A percentile compares a stretch with the other conserved stretches of the same genome.
Conservation (phyloP, 2,888 invertebrate species). For the Trissolcus brochymenae region DNA sequence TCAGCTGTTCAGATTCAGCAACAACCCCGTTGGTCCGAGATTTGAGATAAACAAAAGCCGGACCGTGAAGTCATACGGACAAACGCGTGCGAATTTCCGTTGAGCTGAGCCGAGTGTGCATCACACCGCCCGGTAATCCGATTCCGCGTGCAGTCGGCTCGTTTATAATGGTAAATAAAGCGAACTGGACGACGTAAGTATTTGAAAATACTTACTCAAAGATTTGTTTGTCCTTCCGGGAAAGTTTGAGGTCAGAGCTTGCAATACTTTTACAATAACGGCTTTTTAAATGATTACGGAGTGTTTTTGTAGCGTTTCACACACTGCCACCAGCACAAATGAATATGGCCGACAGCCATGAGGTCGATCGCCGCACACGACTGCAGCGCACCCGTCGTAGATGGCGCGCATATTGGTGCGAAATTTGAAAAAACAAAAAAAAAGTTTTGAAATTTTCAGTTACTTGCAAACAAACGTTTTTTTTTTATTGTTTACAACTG, state of each 20-base stretch:
- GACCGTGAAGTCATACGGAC: background rate
- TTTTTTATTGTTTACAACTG: no score
- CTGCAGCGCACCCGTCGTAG: background rate
- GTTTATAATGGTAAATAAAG: conserved; percentile 12
- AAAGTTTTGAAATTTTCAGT: no score
- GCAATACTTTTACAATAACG: background rate
- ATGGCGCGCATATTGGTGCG: background rate
- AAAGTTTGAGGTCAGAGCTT: background rate
- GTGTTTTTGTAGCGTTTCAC: background rate
- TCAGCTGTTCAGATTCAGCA: no score
- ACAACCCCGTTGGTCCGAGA: background rate
- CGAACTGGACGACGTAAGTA: background rate
- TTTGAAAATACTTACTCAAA: background rate
- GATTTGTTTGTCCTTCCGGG: background rate
- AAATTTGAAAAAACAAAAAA: background rate
- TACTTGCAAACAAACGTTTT: no score
- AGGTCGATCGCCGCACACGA: conserved; percentile 2
- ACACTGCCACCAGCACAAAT: conserved; percentile 2
- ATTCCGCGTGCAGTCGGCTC: conserved; percentile 4
- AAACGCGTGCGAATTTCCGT: no score
- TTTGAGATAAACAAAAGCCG: background rate
- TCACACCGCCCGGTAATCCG: conserved; percentile 35
- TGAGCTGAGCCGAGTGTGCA: background rate
- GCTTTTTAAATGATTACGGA: background rate
- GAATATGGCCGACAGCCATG: conserved; percentile 18